These are phyloP conservation scores for Drusus annulatus DNA, from an alignment of 1,140 invertebrate species.

Conservation along the genomic window DNA sequence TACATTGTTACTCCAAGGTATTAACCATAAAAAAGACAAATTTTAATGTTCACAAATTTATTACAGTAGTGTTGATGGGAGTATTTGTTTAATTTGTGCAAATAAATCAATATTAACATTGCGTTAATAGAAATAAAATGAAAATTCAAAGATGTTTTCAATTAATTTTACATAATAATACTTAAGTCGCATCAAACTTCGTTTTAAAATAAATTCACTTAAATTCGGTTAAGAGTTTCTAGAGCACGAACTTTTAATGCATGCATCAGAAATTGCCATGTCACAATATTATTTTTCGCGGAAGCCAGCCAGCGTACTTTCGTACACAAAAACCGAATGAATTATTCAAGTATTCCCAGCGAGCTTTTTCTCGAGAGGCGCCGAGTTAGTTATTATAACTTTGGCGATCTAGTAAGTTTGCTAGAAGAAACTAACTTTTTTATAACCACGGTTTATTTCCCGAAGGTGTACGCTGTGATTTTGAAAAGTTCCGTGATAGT, in stretches of 20 bases:
- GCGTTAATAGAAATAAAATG: too few relatives aligned
- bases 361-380: background rate
- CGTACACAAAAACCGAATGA: background rate
- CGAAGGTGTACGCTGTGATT: background rate
- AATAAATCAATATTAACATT: too few relatives aligned
- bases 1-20: too few relatives aligned
- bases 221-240: too few relatives aligned
- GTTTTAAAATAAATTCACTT: too few relatives aligned
- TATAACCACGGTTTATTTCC: background rate
- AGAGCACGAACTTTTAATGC: background rate
- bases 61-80: too few relatives aligned
- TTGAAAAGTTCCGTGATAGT: background rate
- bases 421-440: background rate
- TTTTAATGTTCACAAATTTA: too few relatives aligned
- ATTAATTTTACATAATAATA: too few relatives aligned
- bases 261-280: background rate
- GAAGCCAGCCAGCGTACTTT: background rate
- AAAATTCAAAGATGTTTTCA: too few relatives aligned
- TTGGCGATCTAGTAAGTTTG: background rate
- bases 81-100: too few relatives aligned
- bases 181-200: too few relatives aligned
- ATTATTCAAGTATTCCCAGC: background rate
- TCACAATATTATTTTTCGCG: background rate
- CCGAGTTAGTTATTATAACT: constrained; percentile 4
- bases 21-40: too few relatives aligned